phyloP scores from a whole-genome alignment of 2,113 vertebrate genomes.

The Xiphorhynchus elegans region DNA sequence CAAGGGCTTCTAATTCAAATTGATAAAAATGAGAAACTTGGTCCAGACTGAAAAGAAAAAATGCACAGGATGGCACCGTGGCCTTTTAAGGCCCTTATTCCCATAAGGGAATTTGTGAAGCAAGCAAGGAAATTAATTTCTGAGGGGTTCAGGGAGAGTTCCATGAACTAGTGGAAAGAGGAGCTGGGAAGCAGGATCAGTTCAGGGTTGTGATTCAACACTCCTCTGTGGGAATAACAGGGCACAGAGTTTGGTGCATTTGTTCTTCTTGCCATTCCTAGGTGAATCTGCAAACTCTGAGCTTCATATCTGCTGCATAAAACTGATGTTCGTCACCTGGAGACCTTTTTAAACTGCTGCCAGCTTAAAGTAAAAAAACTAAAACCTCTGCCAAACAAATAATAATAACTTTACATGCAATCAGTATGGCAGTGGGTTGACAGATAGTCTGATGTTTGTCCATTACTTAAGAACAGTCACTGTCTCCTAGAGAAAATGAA shows the following conservation, averaged over 20 bases:
- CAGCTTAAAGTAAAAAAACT: neutral
- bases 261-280: neutral
- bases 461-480: neutral
- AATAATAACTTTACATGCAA: neutral
- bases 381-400: neutral
- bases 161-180: neutral
- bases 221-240: constrained; percentile 7
- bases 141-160: neutral
- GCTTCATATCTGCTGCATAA: neutral
- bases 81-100: neutral
- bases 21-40: neutral
- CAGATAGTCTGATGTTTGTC: neutral
- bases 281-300: neutral
- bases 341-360: neutral
- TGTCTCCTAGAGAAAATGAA: neutral
- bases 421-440: neutral
- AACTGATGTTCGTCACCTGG: neutral
- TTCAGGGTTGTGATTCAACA: neutral
- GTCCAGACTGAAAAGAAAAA: neutral
- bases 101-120: neutral
- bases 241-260: neutral
- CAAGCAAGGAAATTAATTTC: neutral
- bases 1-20: neutral
- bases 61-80: neutral
- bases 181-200: neutral